Evolutionary conservation across 2,113 vertebrate genomes (phyloP).

Genomic region (Xerus inauris): DNA sequence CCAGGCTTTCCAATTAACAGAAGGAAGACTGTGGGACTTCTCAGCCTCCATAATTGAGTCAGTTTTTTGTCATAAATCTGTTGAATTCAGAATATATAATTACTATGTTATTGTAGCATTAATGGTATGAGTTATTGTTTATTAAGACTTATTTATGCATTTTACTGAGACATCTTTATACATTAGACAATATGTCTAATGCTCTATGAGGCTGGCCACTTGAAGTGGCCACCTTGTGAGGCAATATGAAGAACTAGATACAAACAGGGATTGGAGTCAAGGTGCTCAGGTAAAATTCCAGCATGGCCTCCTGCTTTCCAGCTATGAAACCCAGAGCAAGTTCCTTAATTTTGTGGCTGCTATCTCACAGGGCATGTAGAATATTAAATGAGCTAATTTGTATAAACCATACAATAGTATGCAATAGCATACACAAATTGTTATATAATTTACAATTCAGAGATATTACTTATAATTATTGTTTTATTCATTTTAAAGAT

Average conservation of each 20-base stretch:
- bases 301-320: not conserved
- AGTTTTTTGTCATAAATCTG: not conserved
- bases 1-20: not conserved
- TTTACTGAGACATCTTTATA: not conserved
- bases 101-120: not conserved
- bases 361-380: not conserved
- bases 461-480: not conserved
- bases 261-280: not conserved
- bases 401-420: conserved; percentile 10
- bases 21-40: not conserved
- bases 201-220: not conserved
- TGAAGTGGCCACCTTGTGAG: not conserved
- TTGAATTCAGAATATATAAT: not conserved
- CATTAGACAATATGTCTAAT: not conserved
- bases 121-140: not conserved
- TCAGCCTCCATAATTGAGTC: not conserved
- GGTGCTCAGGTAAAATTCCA: not conserved
- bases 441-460: not conserved
- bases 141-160: not conserved
- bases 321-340: not conserved
- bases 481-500: not conserved
- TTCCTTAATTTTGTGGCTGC: not conserved
- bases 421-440: not conserved
- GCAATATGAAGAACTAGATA: not conserved
- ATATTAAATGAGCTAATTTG: not conserved